Evolutionary conservation across 2,888 invertebrate species (phyloP).

Genomic region (Cylloceria caligata): DNA sequence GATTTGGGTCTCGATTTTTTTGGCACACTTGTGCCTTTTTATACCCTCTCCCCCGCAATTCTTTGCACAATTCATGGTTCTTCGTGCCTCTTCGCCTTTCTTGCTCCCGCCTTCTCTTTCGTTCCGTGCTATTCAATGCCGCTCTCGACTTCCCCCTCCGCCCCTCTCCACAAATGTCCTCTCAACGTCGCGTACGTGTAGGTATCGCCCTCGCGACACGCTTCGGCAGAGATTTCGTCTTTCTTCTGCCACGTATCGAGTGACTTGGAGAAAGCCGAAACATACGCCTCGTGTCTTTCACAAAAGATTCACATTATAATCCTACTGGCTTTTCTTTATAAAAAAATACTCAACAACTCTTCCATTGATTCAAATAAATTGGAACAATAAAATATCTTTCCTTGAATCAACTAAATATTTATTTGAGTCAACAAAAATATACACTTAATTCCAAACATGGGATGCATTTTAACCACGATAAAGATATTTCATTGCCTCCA

Average conservation of each 20-base stretch:
- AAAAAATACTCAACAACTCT: too few species aligned
- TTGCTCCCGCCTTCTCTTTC: constrained; percentile 39
- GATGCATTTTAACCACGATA: too few species aligned
- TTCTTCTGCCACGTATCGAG: constrained; percentile 17
- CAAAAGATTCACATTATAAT: not conserved
- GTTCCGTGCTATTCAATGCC: constrained; percentile 49
- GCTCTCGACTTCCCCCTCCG: constrained; percentile 25
- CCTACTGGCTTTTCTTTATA: not conserved
- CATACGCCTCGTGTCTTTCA: not conserved
- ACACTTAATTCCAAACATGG: not conserved
- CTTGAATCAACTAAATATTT: too few species aligned
- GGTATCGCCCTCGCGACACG: constrained; percentile 39
- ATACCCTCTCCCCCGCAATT: not conserved
- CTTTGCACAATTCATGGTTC: not conserved
- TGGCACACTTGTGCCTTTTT: constrained; percentile 55
- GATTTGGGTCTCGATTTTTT: constrained; percentile 62
- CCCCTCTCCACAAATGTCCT: constrained; percentile 23
- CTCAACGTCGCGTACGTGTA: constrained; percentile 42
- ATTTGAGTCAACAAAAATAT: too few species aligned
- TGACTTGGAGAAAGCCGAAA: not conserved
- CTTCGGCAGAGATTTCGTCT: constrained; percentile 8
- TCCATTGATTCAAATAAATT: too few species aligned
- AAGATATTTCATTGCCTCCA: too few species aligned
- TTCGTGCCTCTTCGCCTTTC: constrained; percentile 21
- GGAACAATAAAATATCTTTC: too few species aligned